These are phyloP conservation scores for Phanerotoma sp. DNA, from an alignment of 2,888 invertebrate species.

Conservation along the genomic window DNA sequence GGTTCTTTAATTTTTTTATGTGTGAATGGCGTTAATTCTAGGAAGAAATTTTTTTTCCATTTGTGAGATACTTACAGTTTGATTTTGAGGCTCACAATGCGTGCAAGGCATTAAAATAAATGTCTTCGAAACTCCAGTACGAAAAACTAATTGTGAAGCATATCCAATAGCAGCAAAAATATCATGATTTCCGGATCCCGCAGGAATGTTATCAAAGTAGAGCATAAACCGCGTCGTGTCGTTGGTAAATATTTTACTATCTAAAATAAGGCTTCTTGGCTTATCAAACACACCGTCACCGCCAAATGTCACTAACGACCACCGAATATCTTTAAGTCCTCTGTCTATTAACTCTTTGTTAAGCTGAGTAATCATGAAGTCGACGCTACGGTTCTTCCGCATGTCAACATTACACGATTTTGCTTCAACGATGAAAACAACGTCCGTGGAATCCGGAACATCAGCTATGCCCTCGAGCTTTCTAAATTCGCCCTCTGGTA, in stretches of 20 bases:
- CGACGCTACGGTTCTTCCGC: conserved; percentile 67
- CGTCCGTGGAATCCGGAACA: conserved; percentile 73
- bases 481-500: conserved; percentile 76
- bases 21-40: too few relatives aligned
- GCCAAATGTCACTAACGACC: conserved; percentile 81
- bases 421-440: conserved; percentile 88
- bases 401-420: conserved; percentile 78
- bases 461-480: conserved; percentile 62
- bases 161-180: conserved; percentile 76
- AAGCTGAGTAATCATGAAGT: conserved; percentile 67
- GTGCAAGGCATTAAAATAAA: conserved; percentile 81
- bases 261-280: conserved; percentile 73
- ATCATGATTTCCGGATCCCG: conserved; percentile 69
- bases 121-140: conserved; percentile 81
- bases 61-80: conserved; percentile 68
- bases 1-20: too few relatives aligned
- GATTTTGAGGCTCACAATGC: conserved; percentile 68
- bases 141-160: conserved; percentile 73
- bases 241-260: conserved; percentile 71
- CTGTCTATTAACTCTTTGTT: conserved; percentile 69
- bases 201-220: conserved; percentile 70
- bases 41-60: too few relatives aligned
- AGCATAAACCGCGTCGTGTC: conserved; percentile 58
- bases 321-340: conserved; percentile 72
- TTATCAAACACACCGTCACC: conserved; percentile 72